These are phyloP conservation scores for Autographa gamma DNA, from an alignment of 2,888 invertebrate species.

Conservation along the genomic window DNA sequence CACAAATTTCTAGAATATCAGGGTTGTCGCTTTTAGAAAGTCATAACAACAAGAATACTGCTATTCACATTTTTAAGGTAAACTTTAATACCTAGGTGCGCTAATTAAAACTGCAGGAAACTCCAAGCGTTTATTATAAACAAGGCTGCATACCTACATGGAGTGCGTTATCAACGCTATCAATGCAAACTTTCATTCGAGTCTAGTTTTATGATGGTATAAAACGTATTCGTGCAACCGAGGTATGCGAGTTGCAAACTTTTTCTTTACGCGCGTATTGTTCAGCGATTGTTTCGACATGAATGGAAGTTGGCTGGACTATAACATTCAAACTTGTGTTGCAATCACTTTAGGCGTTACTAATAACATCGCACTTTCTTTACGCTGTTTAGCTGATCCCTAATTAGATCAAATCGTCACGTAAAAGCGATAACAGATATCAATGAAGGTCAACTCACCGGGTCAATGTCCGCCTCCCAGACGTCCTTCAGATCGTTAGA, in stretches of 20 bases:
- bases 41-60: constrained; percentile 10
- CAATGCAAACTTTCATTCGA: constrained; percentile 46
- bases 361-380: constrained; percentile 28
- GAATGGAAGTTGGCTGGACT: constrained; percentile 31
- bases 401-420: constrained; percentile 58
- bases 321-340: constrained; percentile 32
- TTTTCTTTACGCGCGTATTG: constrained; percentile 45
- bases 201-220: constrained; percentile 40
- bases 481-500: constrained; percentile 93
- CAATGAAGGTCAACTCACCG: constrained; percentile 91
- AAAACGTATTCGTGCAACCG: constrained; percentile 32
- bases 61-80: not conserved
- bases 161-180: constrained; percentile 49
- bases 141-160: constrained; percentile 13
- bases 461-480: constrained; percentile 95
- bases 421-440: constrained; percentile 73
- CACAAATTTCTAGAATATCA: constrained; percentile 49
- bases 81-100: not conserved
- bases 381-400: constrained; percentile 31
- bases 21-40: constrained; percentile 60
- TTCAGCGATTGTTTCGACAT: constrained; percentile 48
- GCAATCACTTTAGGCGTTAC: constrained; percentile 25
- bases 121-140: constrained; percentile 19
- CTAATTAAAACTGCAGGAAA: constrained; percentile 15
- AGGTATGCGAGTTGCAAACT: constrained; percentile 28